Evolutionary conservation across 2,888 invertebrate genomes (phyloP).

Genomic region (Panopea generosa): DNA sequence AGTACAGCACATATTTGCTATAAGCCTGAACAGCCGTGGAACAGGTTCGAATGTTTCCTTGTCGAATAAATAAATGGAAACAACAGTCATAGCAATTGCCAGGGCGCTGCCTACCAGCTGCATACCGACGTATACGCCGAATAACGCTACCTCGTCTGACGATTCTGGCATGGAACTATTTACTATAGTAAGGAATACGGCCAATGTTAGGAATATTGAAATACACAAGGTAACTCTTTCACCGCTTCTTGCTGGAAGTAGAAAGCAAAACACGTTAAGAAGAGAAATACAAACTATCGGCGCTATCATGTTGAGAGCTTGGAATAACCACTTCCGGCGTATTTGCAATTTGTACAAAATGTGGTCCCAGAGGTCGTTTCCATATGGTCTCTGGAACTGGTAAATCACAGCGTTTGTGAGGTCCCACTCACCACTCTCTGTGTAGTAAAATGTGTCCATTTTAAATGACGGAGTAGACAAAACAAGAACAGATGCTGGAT

Average conservation of each 20-base stretch:
- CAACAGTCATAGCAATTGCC: conserved; percentile 57
- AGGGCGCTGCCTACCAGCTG: conserved; percentile 63
- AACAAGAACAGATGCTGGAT: conserved; percentile 27
- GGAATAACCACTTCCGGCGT: conserved; percentile 43
- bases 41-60: conserved; percentile 44
- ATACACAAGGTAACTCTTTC: conserved; percentile 54
- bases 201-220: conserved; percentile 63
- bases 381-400: conserved; percentile 9
- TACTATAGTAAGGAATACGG: conserved; percentile 64
- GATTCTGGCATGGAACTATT: conserved; percentile 64
- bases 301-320: conserved; percentile 36
- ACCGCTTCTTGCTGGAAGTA: conserved; percentile 51
- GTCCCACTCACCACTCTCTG: conserved; percentile 47
- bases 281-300: conserved; percentile 49
- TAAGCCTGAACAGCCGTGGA: conserved; percentile 15
- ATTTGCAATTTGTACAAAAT: conserved; percentile 14
- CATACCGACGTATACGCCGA: conserved; percentile 62
- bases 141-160: conserved; percentile 64
- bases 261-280: conserved; percentile 43
- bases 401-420: neutral
- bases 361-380: conserved; percentile 28
- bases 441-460: conserved; percentile 16
- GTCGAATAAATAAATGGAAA: conserved; percentile 53
- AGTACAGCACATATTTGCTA: conserved; percentile 30
- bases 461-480: conserved; percentile 12